A percentile compares a stretch with the other conserved stretches of the same genome.
phyloP scores from a whole-genome alignment of 2,797 vertebrate species.

The Cirrhinus molitorella region DNA sequence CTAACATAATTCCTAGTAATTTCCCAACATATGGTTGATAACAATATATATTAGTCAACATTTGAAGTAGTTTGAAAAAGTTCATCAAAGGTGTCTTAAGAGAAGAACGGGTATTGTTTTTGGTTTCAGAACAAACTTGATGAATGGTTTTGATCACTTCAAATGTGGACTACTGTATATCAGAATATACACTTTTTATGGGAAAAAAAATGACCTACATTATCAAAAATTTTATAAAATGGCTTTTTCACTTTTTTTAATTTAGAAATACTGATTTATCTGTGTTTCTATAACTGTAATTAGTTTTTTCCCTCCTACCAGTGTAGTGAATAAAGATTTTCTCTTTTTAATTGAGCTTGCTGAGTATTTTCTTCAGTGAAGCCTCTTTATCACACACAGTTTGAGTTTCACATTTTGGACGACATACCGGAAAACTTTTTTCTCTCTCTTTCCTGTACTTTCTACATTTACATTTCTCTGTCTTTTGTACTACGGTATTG shows the following conservation, averaged over 20 bases:
- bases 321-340: not conserved
- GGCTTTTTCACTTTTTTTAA: not conserved
- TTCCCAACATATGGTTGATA: not conserved
- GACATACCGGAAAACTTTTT: not conserved
- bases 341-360: not conserved
- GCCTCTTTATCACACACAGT: too few relatives aligned
- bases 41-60: too few relatives aligned
- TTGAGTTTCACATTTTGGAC: not conserved
- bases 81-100: too few relatives aligned
- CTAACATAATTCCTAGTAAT: too few relatives aligned
- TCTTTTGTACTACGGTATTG: not conserved
- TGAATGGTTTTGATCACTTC: too few relatives aligned
- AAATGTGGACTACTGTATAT: too few relatives aligned
- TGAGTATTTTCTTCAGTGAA: not conserved
- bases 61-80: too few relatives aligned
- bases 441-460: not conserved
- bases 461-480: not conserved
- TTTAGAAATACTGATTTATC: not conserved
- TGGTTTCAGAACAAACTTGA: too few relatives aligned
- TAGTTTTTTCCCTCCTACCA: too few relatives aligned
- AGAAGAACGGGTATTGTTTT: too few relatives aligned
- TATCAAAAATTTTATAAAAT: not conserved
- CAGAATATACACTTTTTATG: not conserved
- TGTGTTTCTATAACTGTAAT: too few relatives aligned
- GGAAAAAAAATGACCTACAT: not conserved